Base-by-base conservation (phyloP, 2,888 invertebrate genomes). In the Microctonus aethiopoides region DNA sequence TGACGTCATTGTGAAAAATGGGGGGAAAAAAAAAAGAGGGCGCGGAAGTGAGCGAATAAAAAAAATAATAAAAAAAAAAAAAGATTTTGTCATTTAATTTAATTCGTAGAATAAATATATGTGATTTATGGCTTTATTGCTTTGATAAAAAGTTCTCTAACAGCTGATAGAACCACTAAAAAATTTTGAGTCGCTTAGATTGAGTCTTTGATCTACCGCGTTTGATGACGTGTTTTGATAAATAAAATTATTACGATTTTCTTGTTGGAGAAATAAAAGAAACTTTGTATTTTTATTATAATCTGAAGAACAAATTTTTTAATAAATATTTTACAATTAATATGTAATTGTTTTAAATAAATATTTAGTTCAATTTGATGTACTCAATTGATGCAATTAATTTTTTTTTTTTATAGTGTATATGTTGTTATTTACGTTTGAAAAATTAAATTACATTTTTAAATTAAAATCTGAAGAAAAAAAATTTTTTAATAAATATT, bases 111-210 rank as follows among this genome's bases (percentile, higher is more conserved):
- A 57, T 34, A 57, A 57, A 57, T 32, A 57, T 32, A 20, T 57
- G 32, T 57, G 32, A 57, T 57, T 57, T 57, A 57, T 57, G n/a
- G 32, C 32, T 57, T 57, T 57, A 34, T 57, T 56, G 56, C 26
- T 56, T 13, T n/a, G 26, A 56, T 56, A 56, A 56, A 56, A 56
- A 56, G 24, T 46, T 9, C 46, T 10, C 24, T 26, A 56, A 56
- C 13, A 24, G 56, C 26, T 56, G 26, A 29, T 24, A 56, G 56
- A 26, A 57, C 13, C 57, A n/a, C 32, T 32, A 29, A 57, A 57
- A 57, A 16, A 57, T 57, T 57, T 57, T 34, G 9, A 57, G 57
- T 54, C 26, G 26, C 26, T 2, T 16, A n/a, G n/a, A n/a, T n/a
- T 26, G 29, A 32, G 32, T 20, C 57, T 57, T 57, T 57, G 57